Base-by-base conservation (phyloP, 2,113 vertebrate genomes). In the Micronisus gabar region DNA sequence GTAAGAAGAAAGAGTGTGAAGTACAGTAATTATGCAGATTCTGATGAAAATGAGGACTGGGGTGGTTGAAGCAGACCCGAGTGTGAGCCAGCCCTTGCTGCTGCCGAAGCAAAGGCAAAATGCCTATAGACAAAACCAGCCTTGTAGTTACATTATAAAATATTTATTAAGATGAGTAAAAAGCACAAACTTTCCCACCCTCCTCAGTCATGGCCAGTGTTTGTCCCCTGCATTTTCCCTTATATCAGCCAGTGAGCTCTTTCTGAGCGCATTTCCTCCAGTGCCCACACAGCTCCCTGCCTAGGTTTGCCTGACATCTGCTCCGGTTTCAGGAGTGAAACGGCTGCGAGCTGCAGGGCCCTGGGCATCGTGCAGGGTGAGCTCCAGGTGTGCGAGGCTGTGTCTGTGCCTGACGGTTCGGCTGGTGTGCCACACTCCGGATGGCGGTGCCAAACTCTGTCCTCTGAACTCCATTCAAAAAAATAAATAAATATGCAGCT, bases 191-290 rank as follows among this genome's bases (percentile, higher is more conserved):
- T 1, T 20, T 20, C 52, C 41, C 59, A 11, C 10, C 15, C 65
- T 32, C 29, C 53, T 1, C 36, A 0, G 16, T 36, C 62, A 10
- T 0, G 0, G 41, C 25, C 2, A 0, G 43, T 5, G 16, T 34
- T 65, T 70, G 9, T 36, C 55, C 40, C 0, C 41, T 13, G 32
- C 22, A 2, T 45, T 56, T 75, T 25, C 62, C 48, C 40, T 2
- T 12, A 2, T 9, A 4, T 7, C 25, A 5, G 48, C 32, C 32
- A 5, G 2, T 5, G 9, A 74, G 36, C 38, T 52, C 56, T 36
- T 9, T 20, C 15, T 0, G 1, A 34, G 50, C 19, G 0, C 12
- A 3, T 38, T 32, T 7, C 61, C 32, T 5, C 21, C 6, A 0
- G 40, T 2, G n/a, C 43, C 58, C 32, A 2, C 0, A 0, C 58